These are phyloP conservation scores for Capreolus pygargus DNA, from an alignment of 2,113 vertebrate genomes.

Conservation along the genomic window DNA sequence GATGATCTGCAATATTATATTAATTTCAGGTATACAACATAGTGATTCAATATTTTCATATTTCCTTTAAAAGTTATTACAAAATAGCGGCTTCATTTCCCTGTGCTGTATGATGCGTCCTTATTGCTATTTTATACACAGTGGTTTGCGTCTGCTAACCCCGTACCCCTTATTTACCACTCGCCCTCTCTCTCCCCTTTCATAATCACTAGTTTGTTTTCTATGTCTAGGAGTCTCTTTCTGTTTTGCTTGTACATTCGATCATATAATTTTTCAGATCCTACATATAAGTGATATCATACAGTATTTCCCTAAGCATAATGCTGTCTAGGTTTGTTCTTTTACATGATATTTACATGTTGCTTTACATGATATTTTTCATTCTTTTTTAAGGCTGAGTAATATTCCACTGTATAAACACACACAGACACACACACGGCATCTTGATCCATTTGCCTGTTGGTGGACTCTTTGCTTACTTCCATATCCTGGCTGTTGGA, in stretches of 20 bases:
- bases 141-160: not conserved
- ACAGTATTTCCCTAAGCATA: not conserved
- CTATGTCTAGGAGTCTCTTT: not conserved
- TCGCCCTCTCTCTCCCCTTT: too few relatives aligned
- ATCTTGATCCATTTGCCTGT: accelerated
- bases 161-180: accelerated
- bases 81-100: accelerated
- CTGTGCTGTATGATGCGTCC: accelerated
- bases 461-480: accelerated
- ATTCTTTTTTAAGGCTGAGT: not conserved
- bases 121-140: accelerated
- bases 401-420: not conserved
- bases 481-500: not conserved
- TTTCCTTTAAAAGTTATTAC: not conserved
- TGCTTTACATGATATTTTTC: not conserved
- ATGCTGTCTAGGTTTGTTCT: not conserved
- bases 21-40: not conserved
- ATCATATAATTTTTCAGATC: too few relatives aligned
- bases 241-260: not conserved
- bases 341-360: not conserved
- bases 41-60: accelerated
- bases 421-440: accelerated
- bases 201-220: not conserved
- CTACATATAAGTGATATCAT: not conserved
- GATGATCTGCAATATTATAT: not conserved